Evolutionary conservation across 2,797 vertebrate genomes (phyloP).

Genomic region (Ictinia mississippiensis): DNA sequence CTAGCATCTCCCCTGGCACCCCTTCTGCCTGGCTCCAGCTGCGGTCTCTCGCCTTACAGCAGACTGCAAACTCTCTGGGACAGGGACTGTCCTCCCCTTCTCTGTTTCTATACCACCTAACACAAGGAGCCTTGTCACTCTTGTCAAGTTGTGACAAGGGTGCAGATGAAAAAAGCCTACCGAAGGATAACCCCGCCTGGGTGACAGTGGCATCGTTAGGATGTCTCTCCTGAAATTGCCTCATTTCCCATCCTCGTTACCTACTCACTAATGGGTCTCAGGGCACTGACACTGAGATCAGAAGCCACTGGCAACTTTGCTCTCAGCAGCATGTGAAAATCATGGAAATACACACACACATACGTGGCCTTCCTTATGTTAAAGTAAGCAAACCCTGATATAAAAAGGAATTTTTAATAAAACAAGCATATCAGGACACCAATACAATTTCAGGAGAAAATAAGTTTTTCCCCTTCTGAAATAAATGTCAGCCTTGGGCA

Average conservation of each 20-base stretch:
- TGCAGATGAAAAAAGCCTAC: not conserved
- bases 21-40: not conserved
- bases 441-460: not conserved
- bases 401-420: not conserved
- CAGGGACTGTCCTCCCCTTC: not conserved
- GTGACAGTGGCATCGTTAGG: not conserved
- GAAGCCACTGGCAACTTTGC: not conserved
- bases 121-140: not conserved
- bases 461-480: not conserved
- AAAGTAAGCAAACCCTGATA: not conserved
- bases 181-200: not conserved
- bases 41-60: fast-evolving
- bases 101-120: not conserved
- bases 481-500: not conserved
- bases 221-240: not conserved
- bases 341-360: not conserved
- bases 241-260: not conserved
- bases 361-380: not conserved
- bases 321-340: not conserved
- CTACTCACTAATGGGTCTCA: not conserved
- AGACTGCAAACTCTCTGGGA: not conserved
- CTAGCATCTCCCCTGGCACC: not conserved
- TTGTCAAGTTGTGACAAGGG: not conserved
- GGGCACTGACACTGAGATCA: not conserved
- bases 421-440: not conserved